Evolutionary conservation across 35 echinoderm and acorn worm genomes (phyloP).

Genomic region (Chiridota heheva): DNA sequence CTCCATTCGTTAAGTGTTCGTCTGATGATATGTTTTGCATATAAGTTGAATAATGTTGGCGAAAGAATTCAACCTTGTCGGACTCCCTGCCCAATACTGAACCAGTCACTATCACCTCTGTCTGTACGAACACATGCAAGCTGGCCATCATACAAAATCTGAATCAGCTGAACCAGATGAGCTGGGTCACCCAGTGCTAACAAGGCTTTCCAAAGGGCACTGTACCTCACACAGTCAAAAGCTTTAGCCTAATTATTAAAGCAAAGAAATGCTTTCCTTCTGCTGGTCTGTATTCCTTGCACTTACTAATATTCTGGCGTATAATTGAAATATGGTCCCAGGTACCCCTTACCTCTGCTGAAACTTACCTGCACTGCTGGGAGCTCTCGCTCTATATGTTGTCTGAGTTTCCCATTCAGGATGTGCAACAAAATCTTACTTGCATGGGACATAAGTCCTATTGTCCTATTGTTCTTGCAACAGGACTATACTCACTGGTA

Average conservation of each 20-base stretch:
- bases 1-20: background rate
- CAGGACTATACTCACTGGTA: constrained; percentile 27
- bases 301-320: constrained; percentile 47
- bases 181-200: background rate
- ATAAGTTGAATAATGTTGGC: constrained; percentile 8
- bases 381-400: constrained; percentile 27
- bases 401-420: background rate
- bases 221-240: constrained; percentile 64
- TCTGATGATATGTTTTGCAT: constrained; percentile 5
- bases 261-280: constrained; percentile 22
- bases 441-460: constrained; percentile 42
- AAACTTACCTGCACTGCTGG: constrained; percentile 51
- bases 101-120: constrained; percentile 15
- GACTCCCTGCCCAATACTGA: no score
- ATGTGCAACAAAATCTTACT: constrained; percentile 52
- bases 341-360: constrained; percentile 44
- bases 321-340: constrained; percentile 58
- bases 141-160: constrained; percentile 20
- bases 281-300: constrained; percentile 38
- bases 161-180: constrained; percentile 3
- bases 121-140: constrained; percentile 15
- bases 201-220: constrained; percentile 2
- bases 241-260: constrained; percentile 62
- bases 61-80: constrained; percentile 20
- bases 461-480: constrained; percentile 51